A percentile compares a stretch with the other conserved stretches of the same genome.
These are phyloP conservation scores for Empidonax alnorum DNA, from an alignment of 2,113 vertebrate genomes.

Conservation along the genomic window DNA sequence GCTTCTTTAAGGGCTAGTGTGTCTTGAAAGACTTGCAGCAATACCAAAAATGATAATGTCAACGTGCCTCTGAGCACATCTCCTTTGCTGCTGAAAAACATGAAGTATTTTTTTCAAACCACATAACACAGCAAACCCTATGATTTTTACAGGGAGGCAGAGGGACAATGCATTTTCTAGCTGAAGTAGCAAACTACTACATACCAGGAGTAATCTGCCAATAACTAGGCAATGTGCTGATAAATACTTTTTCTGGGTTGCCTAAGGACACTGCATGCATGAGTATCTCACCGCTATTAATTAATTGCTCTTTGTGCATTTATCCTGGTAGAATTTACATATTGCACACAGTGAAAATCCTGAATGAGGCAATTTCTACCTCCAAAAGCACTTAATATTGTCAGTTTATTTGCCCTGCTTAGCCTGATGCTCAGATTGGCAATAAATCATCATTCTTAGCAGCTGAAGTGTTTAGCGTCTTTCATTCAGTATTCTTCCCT, in stretches of 20 bases:
- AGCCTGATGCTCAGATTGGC: background rate
- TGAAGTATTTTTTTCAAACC: background rate
- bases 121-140: background rate
- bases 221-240: slow-evolving; percentile 39
- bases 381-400: slow-evolving; percentile 18
- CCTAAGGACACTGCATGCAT: slow-evolving; percentile 30
- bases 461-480: slow-evolving; percentile 4
- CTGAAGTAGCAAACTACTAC: slow-evolving; percentile 31
- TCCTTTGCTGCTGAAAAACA: background rate
- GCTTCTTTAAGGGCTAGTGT: background rate
- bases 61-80: background rate
- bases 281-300: slow-evolving; percentile 6
- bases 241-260: slow-evolving; percentile 35
- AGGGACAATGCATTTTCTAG: slow-evolving; percentile 25
- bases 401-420: background rate
- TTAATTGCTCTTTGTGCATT: slow-evolving; percentile 37
- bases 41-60: background rate
- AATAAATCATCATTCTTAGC: background rate
- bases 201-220: slow-evolving; percentile 32
- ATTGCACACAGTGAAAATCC: background rate
- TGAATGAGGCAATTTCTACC: slow-evolving; percentile 15
- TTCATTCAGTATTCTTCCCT: slow-evolving; percentile 12
- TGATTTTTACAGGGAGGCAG: background rate
- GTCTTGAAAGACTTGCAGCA: background rate
- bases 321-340: slow-evolving; percentile 33